Evolutionary conservation across 2,888 invertebrate genomes (phyloP).

Genomic region (Lydus trimaculatus): DNA sequence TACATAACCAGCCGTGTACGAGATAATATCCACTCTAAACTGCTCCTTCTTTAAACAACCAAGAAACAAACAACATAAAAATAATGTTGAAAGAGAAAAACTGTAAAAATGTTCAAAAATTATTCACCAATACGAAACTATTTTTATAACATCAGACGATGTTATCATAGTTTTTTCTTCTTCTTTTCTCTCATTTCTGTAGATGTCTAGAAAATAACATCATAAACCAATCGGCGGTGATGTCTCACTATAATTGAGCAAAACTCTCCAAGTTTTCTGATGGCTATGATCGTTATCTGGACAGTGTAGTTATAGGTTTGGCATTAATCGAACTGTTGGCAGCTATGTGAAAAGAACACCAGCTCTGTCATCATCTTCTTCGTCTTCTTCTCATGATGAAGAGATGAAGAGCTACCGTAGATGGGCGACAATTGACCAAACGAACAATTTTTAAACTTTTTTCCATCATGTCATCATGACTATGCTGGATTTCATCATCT

Average conservation of each 20-base stretch:
- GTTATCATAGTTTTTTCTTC: neutral
- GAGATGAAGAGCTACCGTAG: neutral
- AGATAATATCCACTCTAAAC: slow-evolving; percentile 2
- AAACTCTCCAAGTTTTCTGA: slow-evolving; percentile 40
- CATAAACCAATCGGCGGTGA: slow-evolving; percentile 13
- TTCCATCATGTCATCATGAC: neutral
- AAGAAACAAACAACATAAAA: neutral
- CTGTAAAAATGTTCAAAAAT: neutral
- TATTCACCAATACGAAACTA: neutral
- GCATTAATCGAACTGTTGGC: slow-evolving; percentile 47
- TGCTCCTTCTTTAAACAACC: slow-evolving; percentile 2
- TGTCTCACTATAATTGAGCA: slow-evolving; percentile 45
- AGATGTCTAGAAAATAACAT: neutral
- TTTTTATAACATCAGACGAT: neutral
- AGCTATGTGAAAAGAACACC: slow-evolving; percentile 8
- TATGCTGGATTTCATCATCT: neutral
- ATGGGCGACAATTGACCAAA: neutral
- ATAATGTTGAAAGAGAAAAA: neutral
- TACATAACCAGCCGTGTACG: slow-evolving; percentile 4
- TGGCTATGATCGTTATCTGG: slow-evolving; percentile 48
- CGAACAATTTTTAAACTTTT: neutral
- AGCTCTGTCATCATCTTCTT: neutral
- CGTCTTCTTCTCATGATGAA: neutral
- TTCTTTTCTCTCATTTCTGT: neutral
- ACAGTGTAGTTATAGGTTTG: slow-evolving; percentile 51